Percentiles rank a stretch among this genome's conserved stretches.
These are phyloP conservation scores for Perizoma flavofasciatum DNA, from an alignment of 2,888 invertebrate species.

Conservation along the genomic window DNA sequence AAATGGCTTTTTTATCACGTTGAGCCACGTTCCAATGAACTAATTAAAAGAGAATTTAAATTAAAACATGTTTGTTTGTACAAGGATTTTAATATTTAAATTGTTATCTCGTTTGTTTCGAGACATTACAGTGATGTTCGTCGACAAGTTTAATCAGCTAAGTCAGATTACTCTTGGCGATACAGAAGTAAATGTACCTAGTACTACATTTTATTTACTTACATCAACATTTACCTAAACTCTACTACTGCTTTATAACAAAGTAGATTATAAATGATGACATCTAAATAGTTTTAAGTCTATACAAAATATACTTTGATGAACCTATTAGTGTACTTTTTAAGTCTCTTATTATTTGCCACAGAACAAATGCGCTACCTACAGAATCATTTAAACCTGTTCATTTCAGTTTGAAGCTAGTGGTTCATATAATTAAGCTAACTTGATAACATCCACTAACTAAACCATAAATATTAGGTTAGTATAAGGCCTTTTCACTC, in stretches of 20 bases:
- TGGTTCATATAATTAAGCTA: constrained; percentile 5
- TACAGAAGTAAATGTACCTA: constrained; percentile 12
- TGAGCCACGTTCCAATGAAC: too few species aligned
- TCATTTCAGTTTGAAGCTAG: constrained; percentile 6
- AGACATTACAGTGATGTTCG: constrained; percentile 21
- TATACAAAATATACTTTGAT: constrained; percentile 31
- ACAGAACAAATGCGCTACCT: constrained; percentile 23
- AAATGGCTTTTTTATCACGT: too few species aligned
- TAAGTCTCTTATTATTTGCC: constrained; percentile 24
- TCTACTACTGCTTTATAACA: constrained; percentile 15
- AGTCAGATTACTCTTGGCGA: constrained; percentile 14
- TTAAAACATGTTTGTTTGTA: constrained; percentile 29
- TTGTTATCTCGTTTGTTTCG: constrained; percentile 19
- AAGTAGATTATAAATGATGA: constrained; percentile 17
- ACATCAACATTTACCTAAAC: constrained; percentile 21
- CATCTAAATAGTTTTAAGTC: constrained; percentile 24
- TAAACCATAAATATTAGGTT: constrained; percentile 13
- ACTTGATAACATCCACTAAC: constrained; percentile 12
- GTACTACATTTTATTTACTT: constrained; percentile 16
- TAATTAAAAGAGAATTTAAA: not conserved
- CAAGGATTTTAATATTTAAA: constrained; percentile 28
- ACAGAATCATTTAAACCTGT: constrained; percentile 8
- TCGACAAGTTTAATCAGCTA: constrained; percentile 12
- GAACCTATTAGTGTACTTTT: constrained; percentile 19
- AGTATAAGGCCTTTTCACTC: constrained; percentile 24